Conservation (phyloP, 2,888 invertebrate species). For the Heliconius erato region DNA sequence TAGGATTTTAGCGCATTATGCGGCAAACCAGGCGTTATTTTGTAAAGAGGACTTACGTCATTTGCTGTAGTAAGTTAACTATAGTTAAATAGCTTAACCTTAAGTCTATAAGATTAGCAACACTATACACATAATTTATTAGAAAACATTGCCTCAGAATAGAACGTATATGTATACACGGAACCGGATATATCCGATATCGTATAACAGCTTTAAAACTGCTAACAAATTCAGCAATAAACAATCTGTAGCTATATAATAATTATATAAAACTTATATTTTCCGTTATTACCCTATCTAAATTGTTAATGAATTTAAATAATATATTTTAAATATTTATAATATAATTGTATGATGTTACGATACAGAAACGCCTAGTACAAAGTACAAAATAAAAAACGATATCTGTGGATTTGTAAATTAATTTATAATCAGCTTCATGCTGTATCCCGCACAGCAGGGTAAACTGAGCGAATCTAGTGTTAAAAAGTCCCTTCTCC, state of each 20-base stretch:
- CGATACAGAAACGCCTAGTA: not conserved
- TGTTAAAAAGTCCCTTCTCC: too few species aligned
- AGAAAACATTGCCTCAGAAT: not conserved
- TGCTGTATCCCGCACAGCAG: too few species aligned
- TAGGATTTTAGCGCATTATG: slow-evolving; percentile 37
- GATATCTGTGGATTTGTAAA: slow-evolving; percentile 15
- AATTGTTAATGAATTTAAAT: not conserved
- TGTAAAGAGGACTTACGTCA: slow-evolving; percentile 31
- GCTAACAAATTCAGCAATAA: slow-evolving; percentile 3
- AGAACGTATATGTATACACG: not conserved
- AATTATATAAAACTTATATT: not conserved
- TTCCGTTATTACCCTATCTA: not conserved
- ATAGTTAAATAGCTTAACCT: slow-evolving; percentile 23
- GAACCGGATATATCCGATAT: slow-evolving; percentile 15
- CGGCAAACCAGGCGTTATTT: slow-evolving; percentile 32
- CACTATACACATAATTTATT: not conserved
- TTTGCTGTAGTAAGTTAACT: not conserved
- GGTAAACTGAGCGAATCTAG: too few species aligned
- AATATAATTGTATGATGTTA: not conserved
- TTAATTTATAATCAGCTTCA: not conserved
- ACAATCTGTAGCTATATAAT: not conserved
- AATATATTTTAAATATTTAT: not conserved
- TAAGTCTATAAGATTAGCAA: slow-evolving; percentile 16
- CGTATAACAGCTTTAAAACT: not conserved
- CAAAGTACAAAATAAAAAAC: not conserved